Percentiles rank a stretch among this genome's conserved stretches.
phyloP scores from a whole-genome alignment of 2,888 invertebrate genomes.

The Hofmannophila pseudospretella region DNA sequence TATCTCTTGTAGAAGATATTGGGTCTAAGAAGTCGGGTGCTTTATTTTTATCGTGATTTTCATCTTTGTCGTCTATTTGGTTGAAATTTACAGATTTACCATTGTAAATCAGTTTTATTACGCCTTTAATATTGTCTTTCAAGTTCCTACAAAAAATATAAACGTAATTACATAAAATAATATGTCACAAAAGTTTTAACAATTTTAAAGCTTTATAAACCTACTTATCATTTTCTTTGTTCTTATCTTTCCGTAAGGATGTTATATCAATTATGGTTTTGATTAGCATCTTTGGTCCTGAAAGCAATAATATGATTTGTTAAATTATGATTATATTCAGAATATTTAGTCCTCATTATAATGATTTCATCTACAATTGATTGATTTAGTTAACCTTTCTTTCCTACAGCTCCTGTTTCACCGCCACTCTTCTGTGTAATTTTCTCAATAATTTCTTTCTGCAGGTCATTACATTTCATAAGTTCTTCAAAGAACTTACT shows the following conservation, averaged over 20 bases:
- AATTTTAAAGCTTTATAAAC: constrained; percentile 16
- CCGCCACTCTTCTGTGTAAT: neutral
- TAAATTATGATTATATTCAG: no score
- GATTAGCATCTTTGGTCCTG: constrained; percentile 42
- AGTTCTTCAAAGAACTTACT: constrained; percentile 36
- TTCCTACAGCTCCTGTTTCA: neutral
- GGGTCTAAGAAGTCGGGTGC: neutral
- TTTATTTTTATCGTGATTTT: constrained; percentile 1
- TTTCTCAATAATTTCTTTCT: constrained; percentile 20
- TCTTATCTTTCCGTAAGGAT: constrained; percentile 23
- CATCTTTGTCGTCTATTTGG: constrained; percentile 16
- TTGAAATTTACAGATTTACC: constrained; percentile 43
- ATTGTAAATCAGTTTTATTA: constrained; percentile 50
- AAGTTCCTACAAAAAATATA: constrained; percentile 10
- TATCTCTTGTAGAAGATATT: neutral
- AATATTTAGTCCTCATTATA: no score
- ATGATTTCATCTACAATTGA: no score
- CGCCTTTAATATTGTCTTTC: constrained; percentile 41
- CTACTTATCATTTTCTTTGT: constrained; percentile 32
- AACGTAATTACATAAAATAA: no score
- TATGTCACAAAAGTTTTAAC: no score
- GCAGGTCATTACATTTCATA: constrained; percentile 32
- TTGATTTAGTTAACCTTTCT: neutral
- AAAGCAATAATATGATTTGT: constrained; percentile 14
- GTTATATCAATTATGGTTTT: constrained; percentile 54